Evolutionary conservation across 2,797 vertebrate genomes (phyloP), one percentile per base, ranked within the genome.

Genomic region (Megaceryle alcyon): DNA sequence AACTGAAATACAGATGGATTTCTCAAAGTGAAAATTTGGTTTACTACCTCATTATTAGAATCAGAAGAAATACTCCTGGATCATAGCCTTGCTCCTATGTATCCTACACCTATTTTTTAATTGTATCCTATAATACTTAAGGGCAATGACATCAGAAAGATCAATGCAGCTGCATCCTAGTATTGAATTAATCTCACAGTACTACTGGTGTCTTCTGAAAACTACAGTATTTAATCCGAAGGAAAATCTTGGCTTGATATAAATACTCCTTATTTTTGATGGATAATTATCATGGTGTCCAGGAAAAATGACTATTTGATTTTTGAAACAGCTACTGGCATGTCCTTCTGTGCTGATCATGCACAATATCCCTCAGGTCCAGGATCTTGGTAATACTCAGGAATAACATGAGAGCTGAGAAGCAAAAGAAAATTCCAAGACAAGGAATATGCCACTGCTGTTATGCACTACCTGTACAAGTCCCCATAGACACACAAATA

Each of bases 101-200:
- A 86, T 93, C 88, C 68, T 37, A 90, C 43, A 56, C 15, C 53
- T 83, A 41, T 8, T 96, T 95, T 96, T 94, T 1, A 88, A 90
- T 82, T 61, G 43, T 12, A 53, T 12, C 65, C 64, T 88, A 4
- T 60, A 94, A 87, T 88, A 96, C 88, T 77, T 93, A 80, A 90
- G 48, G 39, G 69, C 71, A 94, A 90, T 93, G 82, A 91, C 85
- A 85, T 69, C 91, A 93, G 82, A 82, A 95, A 92, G 29, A 89
- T 95, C 79, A 94, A 43, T 92, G 82, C 4, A 90, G 77, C 14
- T 65, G 49, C 22, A 94, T 80, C 84, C 41, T 56, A 64, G 16
- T 65, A 63, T 60, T 89, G 64, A 97, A 95, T 69, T 75, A 82
- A 93, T 92, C 69, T 86, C 70, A 78, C 7, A 81, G 37, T 80